phyloP scores from a whole-genome alignment of 2,113 vertebrate genomes.

The Aleadryas rufinucha region DNA sequence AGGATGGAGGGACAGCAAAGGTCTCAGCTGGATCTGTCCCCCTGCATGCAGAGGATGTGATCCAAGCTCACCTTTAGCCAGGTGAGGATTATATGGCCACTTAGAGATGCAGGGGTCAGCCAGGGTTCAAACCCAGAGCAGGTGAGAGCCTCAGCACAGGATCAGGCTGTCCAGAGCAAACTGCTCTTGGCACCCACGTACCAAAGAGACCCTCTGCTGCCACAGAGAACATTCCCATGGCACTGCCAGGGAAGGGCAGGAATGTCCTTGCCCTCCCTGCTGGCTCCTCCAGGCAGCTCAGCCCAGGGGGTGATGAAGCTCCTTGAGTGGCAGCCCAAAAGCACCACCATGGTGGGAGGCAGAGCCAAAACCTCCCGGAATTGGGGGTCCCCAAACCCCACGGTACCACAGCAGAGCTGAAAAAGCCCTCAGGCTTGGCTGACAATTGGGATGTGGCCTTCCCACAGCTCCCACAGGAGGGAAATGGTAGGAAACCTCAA shows the following conservation, averaged over 20 bases:
- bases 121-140: background rate
- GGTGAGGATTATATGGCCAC: background rate
- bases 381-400: background rate
- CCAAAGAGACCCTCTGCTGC: background rate
- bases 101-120: background rate
- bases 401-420: background rate
- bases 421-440: background rate
- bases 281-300: background rate
- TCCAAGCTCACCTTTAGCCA: background rate
- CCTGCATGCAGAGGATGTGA: background rate
- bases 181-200: background rate
- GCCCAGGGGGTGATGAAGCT: background rate
- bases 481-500: background rate
- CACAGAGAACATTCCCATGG: fast-evolving
- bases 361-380: background rate
- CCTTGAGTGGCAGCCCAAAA: background rate
- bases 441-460: background rate
- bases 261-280: background rate
- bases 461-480: background rate
- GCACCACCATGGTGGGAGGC: background rate
- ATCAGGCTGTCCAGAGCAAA: background rate
- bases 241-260: background rate
- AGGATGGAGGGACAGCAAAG: background rate
- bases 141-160: background rate
- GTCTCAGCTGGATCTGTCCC: background rate